phyloP scores from a whole-genome alignment of 1,140 invertebrate genomes.

The Drosophila bocqueti region DNA sequence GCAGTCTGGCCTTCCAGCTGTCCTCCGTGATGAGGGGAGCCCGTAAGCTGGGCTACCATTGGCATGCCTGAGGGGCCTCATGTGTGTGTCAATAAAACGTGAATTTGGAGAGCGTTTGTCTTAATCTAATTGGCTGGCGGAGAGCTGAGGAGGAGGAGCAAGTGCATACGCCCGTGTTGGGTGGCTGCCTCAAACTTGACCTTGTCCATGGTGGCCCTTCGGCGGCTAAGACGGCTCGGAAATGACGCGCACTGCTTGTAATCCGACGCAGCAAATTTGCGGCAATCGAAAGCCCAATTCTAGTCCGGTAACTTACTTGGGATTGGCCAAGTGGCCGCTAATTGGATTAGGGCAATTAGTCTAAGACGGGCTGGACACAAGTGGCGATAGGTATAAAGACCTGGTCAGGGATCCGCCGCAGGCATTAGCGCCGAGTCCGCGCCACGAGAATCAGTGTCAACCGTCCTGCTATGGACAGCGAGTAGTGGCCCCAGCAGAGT shows the following conservation, averaged over 20 bases:
- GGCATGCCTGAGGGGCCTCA: slow-evolving; percentile 52
- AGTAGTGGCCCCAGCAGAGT: slow-evolving; percentile 52
- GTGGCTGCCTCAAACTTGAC: slow-evolving; percentile 72
- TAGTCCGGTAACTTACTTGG: slow-evolving; percentile 55
- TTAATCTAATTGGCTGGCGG: slow-evolving; percentile 70
- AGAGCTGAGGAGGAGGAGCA: not conserved
- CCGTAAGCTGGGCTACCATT: slow-evolving; percentile 66
- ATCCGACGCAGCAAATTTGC: slow-evolving; percentile 66
- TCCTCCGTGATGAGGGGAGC: slow-evolving; percentile 60
- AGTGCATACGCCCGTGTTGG: not conserved
- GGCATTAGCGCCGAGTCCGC: slow-evolving; percentile 67
- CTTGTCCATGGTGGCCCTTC: slow-evolving; percentile 41
- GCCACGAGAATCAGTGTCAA: slow-evolving; percentile 36
- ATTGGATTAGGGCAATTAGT: slow-evolving; percentile 81
- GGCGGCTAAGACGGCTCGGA: slow-evolving; percentile 31
- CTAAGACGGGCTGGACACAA: slow-evolving; percentile 65
- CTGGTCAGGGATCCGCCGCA: slow-evolving; percentile 1
- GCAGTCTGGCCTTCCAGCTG: slow-evolving; percentile 62
- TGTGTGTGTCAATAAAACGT: slow-evolving; percentile 68
- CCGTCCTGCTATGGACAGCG: slow-evolving; percentile 66
- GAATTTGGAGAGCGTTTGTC: slow-evolving; percentile 58
- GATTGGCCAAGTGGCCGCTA: slow-evolving; percentile 69
- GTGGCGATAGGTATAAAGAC: slow-evolving; percentile 65
- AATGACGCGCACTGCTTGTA: slow-evolving; percentile 46
- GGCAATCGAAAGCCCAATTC: slow-evolving; percentile 63